Percentiles rank a stretch among this genome's conserved stretches.
phyloP scores from a whole-genome alignment of 2,888 invertebrate genomes.

The Drosophila multiciliata region DNA sequence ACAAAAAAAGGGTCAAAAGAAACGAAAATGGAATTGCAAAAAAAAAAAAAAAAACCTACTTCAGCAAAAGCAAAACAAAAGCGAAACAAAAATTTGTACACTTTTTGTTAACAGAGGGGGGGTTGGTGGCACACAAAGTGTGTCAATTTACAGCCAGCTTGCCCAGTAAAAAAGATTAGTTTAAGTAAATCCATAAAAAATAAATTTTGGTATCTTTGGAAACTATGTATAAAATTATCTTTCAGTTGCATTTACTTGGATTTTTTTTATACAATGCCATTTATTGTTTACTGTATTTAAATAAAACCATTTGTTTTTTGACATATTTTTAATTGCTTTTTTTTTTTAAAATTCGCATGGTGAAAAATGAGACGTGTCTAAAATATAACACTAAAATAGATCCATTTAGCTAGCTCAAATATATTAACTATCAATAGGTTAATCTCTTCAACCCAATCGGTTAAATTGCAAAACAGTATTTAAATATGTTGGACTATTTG shows the following conservation, averaged over 20 bases:
- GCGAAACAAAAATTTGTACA: slow-evolving; percentile 35
- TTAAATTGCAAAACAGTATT: neutral
- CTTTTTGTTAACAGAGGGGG: neutral
- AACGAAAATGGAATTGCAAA: slow-evolving; percentile 29
- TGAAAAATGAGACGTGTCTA: neutral
- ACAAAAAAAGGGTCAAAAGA: slow-evolving; percentile 46
- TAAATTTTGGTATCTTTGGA: neutral
- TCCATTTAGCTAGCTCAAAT: neutral
- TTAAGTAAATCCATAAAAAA: slow-evolving; percentile 4
- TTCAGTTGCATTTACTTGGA: neutral
- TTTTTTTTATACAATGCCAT: neutral
- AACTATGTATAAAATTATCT: neutral
- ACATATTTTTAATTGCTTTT: neutral
- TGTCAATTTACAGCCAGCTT: slow-evolving; percentile 19
- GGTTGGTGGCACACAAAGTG: neutral
- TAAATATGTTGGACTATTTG: neutral
- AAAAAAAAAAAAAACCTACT: slow-evolving; percentile 26
- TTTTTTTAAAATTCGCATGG: neutral
- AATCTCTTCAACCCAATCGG: neutral
- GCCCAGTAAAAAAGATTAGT: slow-evolving; percentile 2
- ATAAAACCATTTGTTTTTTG: neutral
- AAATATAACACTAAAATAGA: neutral
- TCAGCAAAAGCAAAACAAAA: slow-evolving; percentile 18
- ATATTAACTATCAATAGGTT: neutral
- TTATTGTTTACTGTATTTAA: neutral